phyloP scores from a whole-genome alignment of 2,888 invertebrate genomes.

The Pterobdella sp. region DNA sequence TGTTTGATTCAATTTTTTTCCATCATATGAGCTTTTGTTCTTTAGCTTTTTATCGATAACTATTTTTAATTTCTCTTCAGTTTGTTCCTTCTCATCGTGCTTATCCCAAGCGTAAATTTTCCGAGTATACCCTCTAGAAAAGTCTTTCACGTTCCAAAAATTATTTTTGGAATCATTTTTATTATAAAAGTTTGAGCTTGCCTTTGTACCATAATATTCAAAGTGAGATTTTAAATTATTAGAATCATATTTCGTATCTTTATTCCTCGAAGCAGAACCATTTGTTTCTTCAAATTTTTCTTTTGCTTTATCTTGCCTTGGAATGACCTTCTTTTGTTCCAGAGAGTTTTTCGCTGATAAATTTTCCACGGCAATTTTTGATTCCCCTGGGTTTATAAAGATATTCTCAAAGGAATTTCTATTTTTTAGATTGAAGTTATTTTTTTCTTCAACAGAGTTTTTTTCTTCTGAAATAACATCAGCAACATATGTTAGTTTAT shows the following conservation, averaged over 20 bases:
- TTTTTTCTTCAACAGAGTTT: neutral
- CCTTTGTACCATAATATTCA: neutral
- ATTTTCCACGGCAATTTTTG: neutral
- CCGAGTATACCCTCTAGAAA: neutral
- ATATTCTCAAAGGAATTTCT: neutral
- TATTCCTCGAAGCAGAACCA: neutral
- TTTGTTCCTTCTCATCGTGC: neutral
- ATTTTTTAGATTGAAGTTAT: neutral
- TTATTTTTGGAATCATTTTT: neutral
- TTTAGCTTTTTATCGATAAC: neutral
- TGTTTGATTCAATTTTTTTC: neutral
- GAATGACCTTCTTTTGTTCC: neutral
- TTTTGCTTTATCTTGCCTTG: neutral
- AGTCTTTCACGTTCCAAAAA: neutral
- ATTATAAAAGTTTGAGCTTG: neutral
- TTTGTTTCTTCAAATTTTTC: neutral
- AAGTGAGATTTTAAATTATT: neutral
- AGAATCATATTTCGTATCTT: neutral
- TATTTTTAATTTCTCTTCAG: neutral
- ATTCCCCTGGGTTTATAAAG: neutral
- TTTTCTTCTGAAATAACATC: neutral
- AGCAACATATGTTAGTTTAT: neutral
- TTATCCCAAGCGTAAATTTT: neutral
- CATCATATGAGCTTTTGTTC: neutral
- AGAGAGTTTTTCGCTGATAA: neutral